phyloP scores from a whole-genome alignment of 2,888 invertebrate species.

The Stenurella melanura region DNA sequence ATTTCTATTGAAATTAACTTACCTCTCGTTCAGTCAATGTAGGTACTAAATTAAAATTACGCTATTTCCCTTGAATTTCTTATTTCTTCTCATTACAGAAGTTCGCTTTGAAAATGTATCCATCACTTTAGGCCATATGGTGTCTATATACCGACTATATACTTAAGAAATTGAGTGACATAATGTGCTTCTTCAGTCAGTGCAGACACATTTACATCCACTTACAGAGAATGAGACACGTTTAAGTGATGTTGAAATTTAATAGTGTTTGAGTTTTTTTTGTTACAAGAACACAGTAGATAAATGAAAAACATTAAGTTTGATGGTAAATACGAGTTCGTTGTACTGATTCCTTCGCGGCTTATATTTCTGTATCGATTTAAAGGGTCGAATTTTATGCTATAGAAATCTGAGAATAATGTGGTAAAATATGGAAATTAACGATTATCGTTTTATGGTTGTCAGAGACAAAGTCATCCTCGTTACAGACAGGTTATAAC shows the following conservation, averaged over 20 bases:
- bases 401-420: neutral
- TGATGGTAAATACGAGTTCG: neutral
- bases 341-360: neutral
- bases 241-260: neutral
- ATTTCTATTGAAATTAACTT: too few species aligned
- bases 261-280: neutral
- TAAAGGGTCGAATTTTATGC: neutral
- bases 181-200: constrained; percentile 1
- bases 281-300: neutral
- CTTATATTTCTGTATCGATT: neutral
- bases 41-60: neutral
- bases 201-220: neutral
- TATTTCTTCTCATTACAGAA: neutral
- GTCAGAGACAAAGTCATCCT: neutral
- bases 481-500: constrained; percentile 11
- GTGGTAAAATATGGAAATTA: neutral
- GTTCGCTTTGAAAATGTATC: constrained; percentile 8
- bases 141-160: neutral
- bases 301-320: neutral
- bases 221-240: neutral
- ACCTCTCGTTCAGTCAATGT: too few species aligned
- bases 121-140: constrained; percentile 9
- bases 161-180: constrained; percentile 4
- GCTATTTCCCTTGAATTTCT: neutral
- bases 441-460: neutral